These are phyloP conservation scores for Drosophila fulvimacula DNA, from an alignment of 2,888 invertebrate species.

Conservation along the genomic window DNA sequence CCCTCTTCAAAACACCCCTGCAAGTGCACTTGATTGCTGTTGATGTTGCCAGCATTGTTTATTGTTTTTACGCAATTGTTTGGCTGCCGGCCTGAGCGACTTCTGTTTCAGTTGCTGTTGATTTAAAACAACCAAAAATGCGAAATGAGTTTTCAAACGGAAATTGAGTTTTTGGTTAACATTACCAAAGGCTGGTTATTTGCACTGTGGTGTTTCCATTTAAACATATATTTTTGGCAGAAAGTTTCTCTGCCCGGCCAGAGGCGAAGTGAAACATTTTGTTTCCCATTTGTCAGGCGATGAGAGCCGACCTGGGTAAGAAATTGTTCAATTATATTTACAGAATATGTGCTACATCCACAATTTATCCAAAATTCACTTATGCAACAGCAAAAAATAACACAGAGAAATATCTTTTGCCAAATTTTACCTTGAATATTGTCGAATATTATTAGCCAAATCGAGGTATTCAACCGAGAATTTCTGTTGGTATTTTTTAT, in stretches of 20 bases:
- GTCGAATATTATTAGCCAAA: background rate
- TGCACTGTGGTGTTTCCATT: slow-evolving; percentile 41
- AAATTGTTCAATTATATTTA: background rate
- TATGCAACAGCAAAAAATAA: background rate
- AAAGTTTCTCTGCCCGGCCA: slow-evolving; percentile 33
- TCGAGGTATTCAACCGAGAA: background rate
- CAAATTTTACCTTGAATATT: background rate
- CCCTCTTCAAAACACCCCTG: background rate
- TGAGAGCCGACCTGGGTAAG: slow-evolving; percentile 2
- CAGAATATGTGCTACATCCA: background rate
- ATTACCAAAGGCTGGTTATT: slow-evolving; percentile 53
- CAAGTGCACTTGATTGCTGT: slow-evolving; percentile 16
- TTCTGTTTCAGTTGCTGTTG: slow-evolving; percentile 63
- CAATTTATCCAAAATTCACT: background rate
- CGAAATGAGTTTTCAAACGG: slow-evolving; percentile 75
- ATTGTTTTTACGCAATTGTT: slow-evolving; percentile 78
- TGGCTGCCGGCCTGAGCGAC: slow-evolving; percentile 64
- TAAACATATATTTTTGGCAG: slow-evolving; percentile 16
- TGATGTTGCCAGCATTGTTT: slow-evolving; percentile 66
- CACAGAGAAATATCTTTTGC: background rate
- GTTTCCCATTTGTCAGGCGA: slow-evolving; percentile 21
- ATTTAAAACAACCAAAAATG: slow-evolving; percentile 79
- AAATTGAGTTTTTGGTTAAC: slow-evolving; percentile 78
- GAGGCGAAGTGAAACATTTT: slow-evolving; percentile 29
- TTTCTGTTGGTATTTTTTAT: background rate